Base-by-base conservation (phyloP, 2,113 vertebrate species). In the Misgurnus anguillicaudatus region DNA sequence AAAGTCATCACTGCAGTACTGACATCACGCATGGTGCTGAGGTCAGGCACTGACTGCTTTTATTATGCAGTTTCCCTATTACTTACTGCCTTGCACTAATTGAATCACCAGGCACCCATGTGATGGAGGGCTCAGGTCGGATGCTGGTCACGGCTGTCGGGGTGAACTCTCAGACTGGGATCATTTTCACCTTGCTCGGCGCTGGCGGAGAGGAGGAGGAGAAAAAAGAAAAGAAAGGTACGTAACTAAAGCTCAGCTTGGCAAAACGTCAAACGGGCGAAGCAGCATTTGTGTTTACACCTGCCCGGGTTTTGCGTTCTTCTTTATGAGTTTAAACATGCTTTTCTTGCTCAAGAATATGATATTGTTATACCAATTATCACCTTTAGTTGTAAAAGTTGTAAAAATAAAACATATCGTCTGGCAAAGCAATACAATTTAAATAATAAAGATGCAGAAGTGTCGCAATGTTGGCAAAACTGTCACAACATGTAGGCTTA, bases 201-300 rank as follows among this genome's bases (percentile, higher is more conserved):
- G 96, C 97, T 9, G 94, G 97, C 5, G 90, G 91, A 38, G 95
- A 95, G 84, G 97, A 99, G 78, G 97, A 99, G 88, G 97, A 99
- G 86, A 98, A 98, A 90, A 98, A 99, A 87, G 96, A 98, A 85
- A 99, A 99, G 91, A 99, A 99, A 98, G 96, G 97, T 97, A 91
- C n/a, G 78, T 65, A 60, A 60, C 62, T 48, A 39, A 72, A 64
- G 78, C 58, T 57, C 51, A 14, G 57, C 42, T 6, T 42, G 24
- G 31, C 16, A 1, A 41, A 51, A 68, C 9, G 4, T 48, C 64
- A 57, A 38, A 9, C 53, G 19, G n/a, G 53, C 3, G 6, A 57
- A 57, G 53, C n/a, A 16, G n/a, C 58, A 21, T 21, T 21, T 8
- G 41, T 55, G 57, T 13, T n/a, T 48, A 19, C 45, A 68, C 47